Percentiles rank a stretch among this genome's conserved stretches.
Conservation (phyloP, 1,140 invertebrate species). For the Lithobius niger region DNA sequence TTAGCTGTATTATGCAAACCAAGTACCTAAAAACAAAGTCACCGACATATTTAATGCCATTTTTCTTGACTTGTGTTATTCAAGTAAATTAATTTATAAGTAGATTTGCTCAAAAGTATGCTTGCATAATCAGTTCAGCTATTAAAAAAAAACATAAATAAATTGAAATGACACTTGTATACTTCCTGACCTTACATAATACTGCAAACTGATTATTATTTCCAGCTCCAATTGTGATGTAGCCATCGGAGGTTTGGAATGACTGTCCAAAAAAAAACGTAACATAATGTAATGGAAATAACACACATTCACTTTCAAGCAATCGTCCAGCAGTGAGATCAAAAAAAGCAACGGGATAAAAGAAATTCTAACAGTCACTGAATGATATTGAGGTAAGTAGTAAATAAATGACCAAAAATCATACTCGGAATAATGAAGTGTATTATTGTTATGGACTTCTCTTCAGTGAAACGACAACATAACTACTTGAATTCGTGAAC, state of each 20-base stretch:
- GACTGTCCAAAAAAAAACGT: slow-evolving; percentile 24
- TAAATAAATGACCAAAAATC: slow-evolving; percentile 22
- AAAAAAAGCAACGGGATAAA: background rate
- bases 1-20: too few species aligned
- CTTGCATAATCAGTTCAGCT: too few species aligned
- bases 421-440: background rate
- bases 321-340: background rate
- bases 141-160: too few species aligned
- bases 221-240: slow-evolving; percentile 69
- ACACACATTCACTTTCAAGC: background rate
- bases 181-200: background rate
- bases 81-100: too few species aligned
- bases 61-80: too few species aligned
- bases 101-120: too few species aligned
- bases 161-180: background rate
- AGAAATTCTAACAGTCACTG: background rate
- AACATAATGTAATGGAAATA: background rate
- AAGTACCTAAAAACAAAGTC: too few species aligned
- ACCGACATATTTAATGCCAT: too few species aligned
- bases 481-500: too few species aligned
- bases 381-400: background rate
- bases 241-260: slow-evolving; percentile 59
- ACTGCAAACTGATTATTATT: slow-evolving; percentile 26
- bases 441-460: background rate
- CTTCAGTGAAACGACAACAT: too few species aligned